A percentile compares a stretch with the other conserved stretches of the same genome.
Conservation (phyloP, 2,888 invertebrate species). For the Scotopteryx bipunctaria region DNA sequence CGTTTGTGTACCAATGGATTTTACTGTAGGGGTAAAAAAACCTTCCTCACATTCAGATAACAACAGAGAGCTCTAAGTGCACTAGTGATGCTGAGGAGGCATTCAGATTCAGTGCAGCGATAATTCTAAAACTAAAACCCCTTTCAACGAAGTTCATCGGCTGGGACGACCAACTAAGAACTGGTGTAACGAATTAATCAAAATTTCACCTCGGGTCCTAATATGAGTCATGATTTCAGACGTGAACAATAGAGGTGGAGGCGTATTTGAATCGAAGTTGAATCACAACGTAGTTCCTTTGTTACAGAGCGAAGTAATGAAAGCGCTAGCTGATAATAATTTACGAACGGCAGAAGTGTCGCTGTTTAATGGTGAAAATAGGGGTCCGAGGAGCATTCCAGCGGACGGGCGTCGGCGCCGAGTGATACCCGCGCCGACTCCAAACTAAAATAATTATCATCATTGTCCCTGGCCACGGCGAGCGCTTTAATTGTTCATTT, state of each 20-base stretch:
- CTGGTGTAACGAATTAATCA: slow-evolving; percentile 79
- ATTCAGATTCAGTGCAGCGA: slow-evolving; percentile 55
- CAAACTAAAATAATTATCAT: slow-evolving; percentile 84
- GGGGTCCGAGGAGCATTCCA: slow-evolving; percentile 78
- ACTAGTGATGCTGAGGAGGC: slow-evolving; percentile 43
- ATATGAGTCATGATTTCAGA: slow-evolving; percentile 76
- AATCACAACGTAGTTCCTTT: slow-evolving; percentile 80
- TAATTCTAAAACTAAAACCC: slow-evolving; percentile 57
- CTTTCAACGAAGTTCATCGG: slow-evolving; percentile 65
- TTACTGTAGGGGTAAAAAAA: too few species aligned
- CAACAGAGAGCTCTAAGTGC: slow-evolving; percentile 12
- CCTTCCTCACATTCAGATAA: too few species aligned
- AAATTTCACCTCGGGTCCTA: slow-evolving; percentile 78
- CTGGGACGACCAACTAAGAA: slow-evolving; percentile 63
- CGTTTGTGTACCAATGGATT: too few species aligned
- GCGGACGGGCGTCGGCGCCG: slow-evolving; percentile 57
- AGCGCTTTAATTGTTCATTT: slow-evolving; percentile 83
- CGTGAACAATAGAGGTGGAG: slow-evolving; percentile 71
- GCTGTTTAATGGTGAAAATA: slow-evolving; percentile 77
- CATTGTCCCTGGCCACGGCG: slow-evolving; percentile 80
- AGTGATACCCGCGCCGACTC: slow-evolving; percentile 77
- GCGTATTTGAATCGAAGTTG: slow-evolving; percentile 75
- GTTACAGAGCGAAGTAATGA: slow-evolving; percentile 78
- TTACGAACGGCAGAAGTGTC: slow-evolving; percentile 83
- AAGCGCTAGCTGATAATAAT: slow-evolving; percentile 81